Evolutionary conservation across 2,888 invertebrate genomes (phyloP).

Genomic region (Boloria euphrosyne): DNA sequence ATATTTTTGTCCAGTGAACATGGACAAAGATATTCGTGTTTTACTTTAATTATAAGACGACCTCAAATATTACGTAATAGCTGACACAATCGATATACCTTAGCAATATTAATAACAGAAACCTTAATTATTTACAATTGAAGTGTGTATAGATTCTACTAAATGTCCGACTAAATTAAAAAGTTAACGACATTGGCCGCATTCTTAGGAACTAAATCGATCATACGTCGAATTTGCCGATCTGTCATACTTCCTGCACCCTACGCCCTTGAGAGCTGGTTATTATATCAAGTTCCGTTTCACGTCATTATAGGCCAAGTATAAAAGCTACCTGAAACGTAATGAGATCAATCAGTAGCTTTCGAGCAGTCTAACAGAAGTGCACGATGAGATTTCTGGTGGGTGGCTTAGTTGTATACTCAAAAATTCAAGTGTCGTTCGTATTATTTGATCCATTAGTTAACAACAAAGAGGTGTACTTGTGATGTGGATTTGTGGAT

Average conservation of each 20-base stretch:
- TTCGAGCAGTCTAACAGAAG: slow-evolving; percentile 32
- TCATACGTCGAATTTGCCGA: slow-evolving; percentile 18
- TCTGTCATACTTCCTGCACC: slow-evolving; percentile 28
- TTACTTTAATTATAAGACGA: not conserved
- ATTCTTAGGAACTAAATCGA: slow-evolving; percentile 20
- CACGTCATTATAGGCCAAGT: slow-evolving; percentile 7
- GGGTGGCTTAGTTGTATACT: slow-evolving; percentile 10
- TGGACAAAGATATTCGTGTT: not conserved
- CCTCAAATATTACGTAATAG: not conserved
- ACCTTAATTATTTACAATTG: not conserved
- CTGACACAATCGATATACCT: not conserved
- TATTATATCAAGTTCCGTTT: slow-evolving; percentile 8
- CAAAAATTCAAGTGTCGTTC: not conserved
- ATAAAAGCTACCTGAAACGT: slow-evolving; percentile 23
- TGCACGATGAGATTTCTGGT: slow-evolving; percentile 33
- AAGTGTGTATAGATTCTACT: not conserved
- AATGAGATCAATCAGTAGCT: slow-evolving; percentile 30
- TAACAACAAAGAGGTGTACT: not conserved
- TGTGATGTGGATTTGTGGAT: slow-evolving; percentile 10
- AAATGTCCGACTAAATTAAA: slow-evolving; percentile 20
- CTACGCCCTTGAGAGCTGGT: slow-evolving; percentile 26
- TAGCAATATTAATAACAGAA: not conserved
- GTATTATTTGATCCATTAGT: not conserved
- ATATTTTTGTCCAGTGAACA: no score
- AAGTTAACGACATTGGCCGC: slow-evolving; percentile 26